Conservation (phyloP, 2,113 vertebrate species). For the Camelus bactrianus region DNA sequence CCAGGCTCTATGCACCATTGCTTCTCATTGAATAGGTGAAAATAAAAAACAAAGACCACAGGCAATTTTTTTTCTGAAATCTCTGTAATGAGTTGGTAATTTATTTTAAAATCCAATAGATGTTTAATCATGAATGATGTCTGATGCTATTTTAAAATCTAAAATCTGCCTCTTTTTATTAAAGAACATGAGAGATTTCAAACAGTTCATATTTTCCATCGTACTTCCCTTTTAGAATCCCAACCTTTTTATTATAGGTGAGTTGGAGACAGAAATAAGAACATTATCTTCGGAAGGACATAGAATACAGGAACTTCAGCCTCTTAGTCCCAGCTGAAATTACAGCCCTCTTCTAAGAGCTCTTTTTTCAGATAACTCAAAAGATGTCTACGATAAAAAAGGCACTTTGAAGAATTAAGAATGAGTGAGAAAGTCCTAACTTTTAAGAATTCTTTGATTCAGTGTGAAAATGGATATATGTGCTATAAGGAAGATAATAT, state of each 20-base stretch:
- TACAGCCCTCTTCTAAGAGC: accelerated
- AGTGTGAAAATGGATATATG: not conserved
- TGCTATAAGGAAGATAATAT: not conserved
- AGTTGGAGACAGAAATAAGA: not conserved
- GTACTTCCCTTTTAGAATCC: not conserved
- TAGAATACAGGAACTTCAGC: not conserved
- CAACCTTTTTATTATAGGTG: not conserved
- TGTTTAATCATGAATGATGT: not conserved
- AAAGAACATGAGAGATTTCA: not conserved
- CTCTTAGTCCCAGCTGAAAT: not conserved
- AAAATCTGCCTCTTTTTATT: not conserved
- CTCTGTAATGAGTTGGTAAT: slow-evolving; percentile 5
- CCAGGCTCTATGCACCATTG: not conserved
- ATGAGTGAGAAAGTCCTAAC: not conserved
- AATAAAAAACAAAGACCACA: not conserved
- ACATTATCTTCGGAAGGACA: not conserved
- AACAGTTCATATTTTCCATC: not conserved
- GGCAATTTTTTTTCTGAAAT: not conserved
- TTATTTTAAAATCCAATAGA: slow-evolving; percentile 30
- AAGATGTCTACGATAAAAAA: not conserved
- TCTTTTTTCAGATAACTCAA: not conserved
- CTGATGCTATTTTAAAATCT: not conserved
- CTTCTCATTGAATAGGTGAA: not conserved
- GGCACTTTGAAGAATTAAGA: not conserved
- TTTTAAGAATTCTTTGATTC: not conserved